Base-by-base conservation (phyloP, 2,888 invertebrate species). In the Tupiocoris notatus region DNA sequence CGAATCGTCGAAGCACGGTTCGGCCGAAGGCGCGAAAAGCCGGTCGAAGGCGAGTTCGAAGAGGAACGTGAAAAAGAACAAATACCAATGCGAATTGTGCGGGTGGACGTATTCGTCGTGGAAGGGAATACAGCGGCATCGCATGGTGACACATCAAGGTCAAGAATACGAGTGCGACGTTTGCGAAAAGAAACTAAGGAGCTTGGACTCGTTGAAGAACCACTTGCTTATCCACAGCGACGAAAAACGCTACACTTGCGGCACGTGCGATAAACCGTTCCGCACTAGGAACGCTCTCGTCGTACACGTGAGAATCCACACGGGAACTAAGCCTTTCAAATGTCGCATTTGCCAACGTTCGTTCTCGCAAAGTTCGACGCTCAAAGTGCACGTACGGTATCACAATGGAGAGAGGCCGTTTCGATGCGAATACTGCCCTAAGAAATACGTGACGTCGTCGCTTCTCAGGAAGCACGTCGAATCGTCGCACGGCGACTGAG, bases 101-200 rank as follows among this genome's bases (percentile, higher is more conserved):
- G 84, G 84, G 0, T 83, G 85, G 25, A 81, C 82, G n/a, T 85
- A 85, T 75, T 82, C 82, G 0, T 81, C 83, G 62, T 82, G 83
- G 24, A 83, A 83, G 16, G 83, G 83, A 18, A 79, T 85, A 20
- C 83, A 82, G 65, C 80, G 83, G 57, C 86, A 86, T 77, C 80
- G 83, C 71, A 81, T 83, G 16, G 83, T 83, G 0, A 88, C 88
- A 79, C 87, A 86, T 0, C 84, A 87, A 20, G 84, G 83, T 62
- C 85, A 85, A 64, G 84, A 84, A 39, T 85, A 86, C 68, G 84
- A 89, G 0, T 89, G 89, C 77, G 88, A 89, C 75, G 83, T 87
- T 2, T 89, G 89, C 79, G 88, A 88, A 0, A 88, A 88, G 80
- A 85, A 86, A 0, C 81, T 89, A 17, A 84, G 86, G 0, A 87